Base-by-base conservation (phyloP, 2,888 invertebrate species). In the Melanophora roralis region DNA sequence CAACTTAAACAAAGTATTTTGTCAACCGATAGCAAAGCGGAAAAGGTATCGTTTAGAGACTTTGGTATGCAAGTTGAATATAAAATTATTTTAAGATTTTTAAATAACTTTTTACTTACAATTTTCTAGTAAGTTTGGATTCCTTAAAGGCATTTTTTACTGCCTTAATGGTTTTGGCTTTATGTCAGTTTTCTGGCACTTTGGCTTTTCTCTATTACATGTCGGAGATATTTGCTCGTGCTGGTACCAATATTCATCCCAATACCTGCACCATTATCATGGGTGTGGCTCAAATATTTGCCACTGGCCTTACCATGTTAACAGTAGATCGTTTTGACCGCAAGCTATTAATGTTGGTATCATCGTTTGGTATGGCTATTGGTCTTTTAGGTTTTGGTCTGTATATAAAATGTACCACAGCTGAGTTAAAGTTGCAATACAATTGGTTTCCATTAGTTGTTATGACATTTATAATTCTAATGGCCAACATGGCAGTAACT, bases 201-300 rank as follows among this genome's bases (percentile, higher is more conserved):
- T 89, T 86, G 57, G 85, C 87, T n/a, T 85, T 90, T 38, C 78
- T 88, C 2, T 89, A 86, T 65, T 90, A 90, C 57, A 87, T 89
- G 83, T 86, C 89, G 32, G 82, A 85, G 14, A 87, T 90, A 38
- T 90, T 90, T 71, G 84, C 83, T n/a, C 81, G 83, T 4, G 84
- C 88, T 0, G 86, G 88, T 0, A 85, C 87, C 0, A 67, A 82
- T 2, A 78, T 89, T 16, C 85, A 87, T 77, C 87, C 88, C 2
- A 88, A 89, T 8, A 85, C 85, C 0, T 86, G 86, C 47, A 88
- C 89, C 0, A 89, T 89, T 3, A 83, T 88, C 4, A 84, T 86
- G 53, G 89, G 89, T 7, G 78, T 82, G 0, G 85, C 87, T 0
- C 89, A 89, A 81, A 86, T 88, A 2, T 9, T 86, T 0, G 89